A percentile compares a stretch with the other conserved stretches of the same genome.
Conservation (phyloP, 2,888 invertebrate genomes). For the Amphipyra tragopoginis region DNA sequence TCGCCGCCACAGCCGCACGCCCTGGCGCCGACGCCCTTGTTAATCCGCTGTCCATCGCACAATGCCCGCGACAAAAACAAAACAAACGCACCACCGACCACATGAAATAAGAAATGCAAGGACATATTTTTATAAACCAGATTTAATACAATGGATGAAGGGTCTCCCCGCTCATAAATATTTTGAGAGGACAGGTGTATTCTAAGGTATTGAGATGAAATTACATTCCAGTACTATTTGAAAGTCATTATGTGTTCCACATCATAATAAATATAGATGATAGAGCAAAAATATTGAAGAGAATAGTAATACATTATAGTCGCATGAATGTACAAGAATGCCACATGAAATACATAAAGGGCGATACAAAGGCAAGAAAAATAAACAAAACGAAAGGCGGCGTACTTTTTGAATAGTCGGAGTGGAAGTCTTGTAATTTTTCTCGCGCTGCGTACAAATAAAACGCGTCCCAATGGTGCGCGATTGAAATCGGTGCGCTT, state of each 20-base stretch:
- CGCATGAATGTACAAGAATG: conserved; percentile 52
- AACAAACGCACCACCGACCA: conserved; percentile 62
- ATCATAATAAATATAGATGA: conserved; percentile 23
- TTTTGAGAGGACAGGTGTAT: conserved; percentile 45
- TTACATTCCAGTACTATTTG: conserved; percentile 3
- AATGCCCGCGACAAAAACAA: conserved; percentile 76
- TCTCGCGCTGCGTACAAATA: conserved; percentile 70
- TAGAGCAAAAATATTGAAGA: conserved; percentile 19
- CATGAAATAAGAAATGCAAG: conserved; percentile 68
- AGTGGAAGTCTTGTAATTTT: conserved; percentile 67
- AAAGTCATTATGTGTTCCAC: conserved; percentile 3
- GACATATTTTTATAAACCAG: conserved; percentile 72
- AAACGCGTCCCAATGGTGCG: conserved; percentile 61
- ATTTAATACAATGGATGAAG: conserved; percentile 69
- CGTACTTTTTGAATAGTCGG: conserved; percentile 67
- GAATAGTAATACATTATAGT: conserved; percentile 48
- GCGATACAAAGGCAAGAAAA: conserved; percentile 49
- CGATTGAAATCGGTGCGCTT: conserved; percentile 77
- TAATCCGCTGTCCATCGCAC: conserved; percentile 85
- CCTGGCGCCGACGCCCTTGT: conserved; percentile 84
- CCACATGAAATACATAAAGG: conserved; percentile 62
- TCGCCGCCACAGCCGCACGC: conserved; percentile 68
- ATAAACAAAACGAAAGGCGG: conserved; percentile 54
- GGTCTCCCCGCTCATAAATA: conserved; percentile 49
- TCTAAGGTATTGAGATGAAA: conserved; percentile 20